Evolutionary conservation across 2,113 vertebrate genomes (phyloP).

Genomic region (Charina bottae): DNA sequence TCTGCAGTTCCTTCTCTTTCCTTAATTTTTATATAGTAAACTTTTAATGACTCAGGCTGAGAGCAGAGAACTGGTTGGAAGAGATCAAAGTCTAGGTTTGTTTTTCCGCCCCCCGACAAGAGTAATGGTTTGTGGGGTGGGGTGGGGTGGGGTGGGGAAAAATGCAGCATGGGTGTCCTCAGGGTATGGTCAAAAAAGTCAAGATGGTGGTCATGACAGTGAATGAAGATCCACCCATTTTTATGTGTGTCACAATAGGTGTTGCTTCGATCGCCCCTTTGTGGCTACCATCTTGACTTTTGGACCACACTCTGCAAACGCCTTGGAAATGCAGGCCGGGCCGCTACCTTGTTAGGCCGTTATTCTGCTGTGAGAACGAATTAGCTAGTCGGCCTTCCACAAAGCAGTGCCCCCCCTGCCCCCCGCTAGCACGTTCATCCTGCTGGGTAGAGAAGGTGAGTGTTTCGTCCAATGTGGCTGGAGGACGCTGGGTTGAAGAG

Average conservation of each 20-base stretch:
- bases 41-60: not conserved
- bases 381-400: not conserved
- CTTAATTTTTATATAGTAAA: not conserved
- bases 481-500: not conserved
- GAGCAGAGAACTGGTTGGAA: not conserved
- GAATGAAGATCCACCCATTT: not conserved
- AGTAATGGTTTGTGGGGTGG: too few species aligned
- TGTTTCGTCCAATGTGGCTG: accelerated
- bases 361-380: not conserved
- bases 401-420: not conserved
- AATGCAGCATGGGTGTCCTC: not conserved
- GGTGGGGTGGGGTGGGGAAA: not conserved
- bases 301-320: not conserved
- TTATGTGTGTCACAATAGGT: not conserved
- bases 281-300: not conserved
- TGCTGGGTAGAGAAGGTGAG: not conserved
- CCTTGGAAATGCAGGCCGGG: not conserved
- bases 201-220: not conserved
- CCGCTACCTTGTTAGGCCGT: not conserved
- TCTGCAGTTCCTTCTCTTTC: not conserved
- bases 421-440: not conserved
- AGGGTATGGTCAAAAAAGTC: not conserved
- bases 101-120: not conserved
- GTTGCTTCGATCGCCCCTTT: not conserved
- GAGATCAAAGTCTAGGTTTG: not conserved